Evolutionary conservation across 1,140 invertebrate genomes (phyloP).

Genomic region (Macrobrachium nipponense): DNA sequence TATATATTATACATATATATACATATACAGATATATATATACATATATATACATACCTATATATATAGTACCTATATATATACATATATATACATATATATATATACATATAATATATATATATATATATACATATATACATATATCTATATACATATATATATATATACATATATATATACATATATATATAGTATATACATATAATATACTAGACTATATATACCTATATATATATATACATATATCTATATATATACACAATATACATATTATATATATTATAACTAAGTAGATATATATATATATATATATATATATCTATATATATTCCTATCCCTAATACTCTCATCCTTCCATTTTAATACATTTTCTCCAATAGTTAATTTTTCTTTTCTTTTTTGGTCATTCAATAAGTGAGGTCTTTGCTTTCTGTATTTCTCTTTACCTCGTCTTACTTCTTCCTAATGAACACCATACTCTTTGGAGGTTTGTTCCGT

Average conservation of each 20-base stretch:
- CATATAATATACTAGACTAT: too few relatives aligned
- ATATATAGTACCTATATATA: background rate
- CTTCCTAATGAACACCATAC: too few relatives aligned
- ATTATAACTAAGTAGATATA: background rate
- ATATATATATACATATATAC: slow-evolving; percentile 5
- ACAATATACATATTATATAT: too few relatives aligned
- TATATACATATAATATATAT: background rate
- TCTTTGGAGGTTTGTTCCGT: too few relatives aligned
- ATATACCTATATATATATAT: too few relatives aligned
- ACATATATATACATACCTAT: background rate
- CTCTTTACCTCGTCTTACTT: too few relatives aligned
- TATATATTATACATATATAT: slow-evolving; percentile 13
- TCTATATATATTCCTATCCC: background rate
- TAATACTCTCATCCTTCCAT: background rate
- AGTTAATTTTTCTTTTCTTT: too few relatives aligned
- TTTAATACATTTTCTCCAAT: too few relatives aligned
- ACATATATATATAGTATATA: background rate
- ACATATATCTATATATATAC: too few relatives aligned
- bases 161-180: slow-evolving; percentile 11
- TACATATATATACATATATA: background rate
- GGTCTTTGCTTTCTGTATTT: too few relatives aligned
- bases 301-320: background rate
- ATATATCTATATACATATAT: slow-evolving; percentile 6
- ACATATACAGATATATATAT: background rate
- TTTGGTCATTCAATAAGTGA: too few relatives aligned